phyloP scores from a whole-genome alignment of 2,888 invertebrate genomes.

The Thymelicus sylvestris region DNA sequence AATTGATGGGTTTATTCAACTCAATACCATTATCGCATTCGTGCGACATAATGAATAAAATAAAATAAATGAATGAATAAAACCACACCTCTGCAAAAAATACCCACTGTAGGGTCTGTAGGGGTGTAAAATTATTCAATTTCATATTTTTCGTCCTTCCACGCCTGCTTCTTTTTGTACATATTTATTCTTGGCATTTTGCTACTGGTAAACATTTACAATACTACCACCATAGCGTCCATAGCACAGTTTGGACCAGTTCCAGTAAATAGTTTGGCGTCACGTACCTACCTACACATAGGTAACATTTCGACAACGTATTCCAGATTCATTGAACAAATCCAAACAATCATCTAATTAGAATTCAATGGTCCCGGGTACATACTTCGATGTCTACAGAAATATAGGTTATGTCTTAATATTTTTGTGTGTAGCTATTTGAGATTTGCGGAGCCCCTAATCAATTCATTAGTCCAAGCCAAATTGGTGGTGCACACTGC shows the following conservation, averaged over 20 bases:
- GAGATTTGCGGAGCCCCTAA: no score
- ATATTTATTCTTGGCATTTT: constrained; percentile 63
- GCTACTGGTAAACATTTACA: constrained; percentile 62
- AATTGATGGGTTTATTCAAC: constrained; percentile 18
- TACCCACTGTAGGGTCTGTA: neutral
- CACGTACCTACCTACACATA: neutral
- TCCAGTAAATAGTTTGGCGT: constrained; percentile 60
- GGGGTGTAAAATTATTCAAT: neutral
- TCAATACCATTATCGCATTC: constrained; percentile 10
- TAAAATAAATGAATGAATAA: neutral
- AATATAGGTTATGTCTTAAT: no score
- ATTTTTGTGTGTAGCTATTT: no score
- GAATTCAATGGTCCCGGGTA: neutral
- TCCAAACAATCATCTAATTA: neutral
- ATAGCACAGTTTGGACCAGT: constrained; percentile 70
- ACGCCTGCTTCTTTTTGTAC: constrained; percentile 52
- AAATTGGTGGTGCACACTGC: no score
- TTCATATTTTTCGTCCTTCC: constrained; percentile 42
- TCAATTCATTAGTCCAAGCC: no score
- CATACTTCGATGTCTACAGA: neutral
- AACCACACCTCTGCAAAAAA: neutral
- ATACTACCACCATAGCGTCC: constrained; percentile 64
- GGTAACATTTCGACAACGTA: neutral
- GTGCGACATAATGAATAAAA: constrained; percentile 3
- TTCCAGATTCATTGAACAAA: neutral